Evolutionary conservation across 2,797 vertebrate species (phyloP), one percentile per base, ranked within the genome.

Genomic region (Picus viridis): DNA sequence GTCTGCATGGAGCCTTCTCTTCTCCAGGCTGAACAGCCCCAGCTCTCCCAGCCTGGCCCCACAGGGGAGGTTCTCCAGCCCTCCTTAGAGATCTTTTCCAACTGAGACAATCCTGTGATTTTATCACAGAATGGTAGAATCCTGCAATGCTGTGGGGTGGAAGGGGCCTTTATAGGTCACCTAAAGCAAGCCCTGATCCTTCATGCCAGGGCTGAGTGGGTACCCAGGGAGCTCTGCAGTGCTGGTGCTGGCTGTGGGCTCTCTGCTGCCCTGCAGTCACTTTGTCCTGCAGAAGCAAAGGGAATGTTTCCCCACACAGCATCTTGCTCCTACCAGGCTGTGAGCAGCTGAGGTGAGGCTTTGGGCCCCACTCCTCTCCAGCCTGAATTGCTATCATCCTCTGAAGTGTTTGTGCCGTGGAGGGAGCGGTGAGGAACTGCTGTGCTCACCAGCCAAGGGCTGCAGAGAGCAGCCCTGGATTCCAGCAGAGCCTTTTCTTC

Each of bases 401-500:
- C 61, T 84, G 47, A 57, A 89, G 62, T 29, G 11, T 83, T 89
- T 75, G 36, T 93, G 30, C 29, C 72, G 56, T 80, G 80, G 43
- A 86, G 71, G 74, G 72, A 91, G 85, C 11, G 36, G 43, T 83
- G 91, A 72, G 78, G 76, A 73, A 78, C 24, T 53, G 24, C 82
- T 54, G 62, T 62, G 6, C 47, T 85, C 90, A 87, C 94, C 94
- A 93, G 75, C 83, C 76, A 84, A 93, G 84, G 82, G 84, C 90
- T 92, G 86, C 92, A 81, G 91, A 89, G 90, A 92, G 75, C 91
- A 85, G 83, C 68, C 88, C 90, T 93, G 89, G 93, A 93, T 95
- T 93, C 93, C 88, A 89, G 89, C 22, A 53, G 57, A 94, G 79
- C 79, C 62, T 94, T 96, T 96, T 94, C 90, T 95, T 93, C 93